phyloP scores from a whole-genome alignment of 2,888 invertebrate species.

The Oligia fasciuncula region DNA sequence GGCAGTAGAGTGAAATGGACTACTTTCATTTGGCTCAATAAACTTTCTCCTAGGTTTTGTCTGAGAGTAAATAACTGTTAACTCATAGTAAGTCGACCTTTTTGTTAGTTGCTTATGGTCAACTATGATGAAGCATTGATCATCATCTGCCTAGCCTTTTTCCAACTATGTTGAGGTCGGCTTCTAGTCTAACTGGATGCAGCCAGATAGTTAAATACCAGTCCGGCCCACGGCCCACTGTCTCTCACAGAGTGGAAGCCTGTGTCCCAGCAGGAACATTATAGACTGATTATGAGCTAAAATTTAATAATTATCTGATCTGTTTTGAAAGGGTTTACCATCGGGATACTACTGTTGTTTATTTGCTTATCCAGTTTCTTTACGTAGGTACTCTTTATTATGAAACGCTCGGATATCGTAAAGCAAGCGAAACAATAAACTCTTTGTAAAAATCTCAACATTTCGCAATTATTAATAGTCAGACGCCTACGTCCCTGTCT shows the following conservation, averaged over 20 bases:
- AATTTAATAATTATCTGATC: background rate
- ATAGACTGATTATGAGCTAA: background rate
- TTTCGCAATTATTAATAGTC: constrained; percentile 48
- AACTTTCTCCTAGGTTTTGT: constrained; percentile 14
- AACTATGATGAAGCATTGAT: background rate
- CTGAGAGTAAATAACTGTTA: background rate
- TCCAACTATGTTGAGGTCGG: too few relatives aligned
- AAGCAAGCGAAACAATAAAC: constrained; percentile 39
- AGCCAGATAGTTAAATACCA: too few relatives aligned
- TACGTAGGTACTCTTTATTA: constrained; percentile 22
- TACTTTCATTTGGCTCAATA: constrained; percentile 15
- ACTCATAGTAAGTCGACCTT: background rate
- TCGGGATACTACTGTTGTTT: constrained; percentile 12
- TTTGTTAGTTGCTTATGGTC: background rate
- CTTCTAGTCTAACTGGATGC: too few relatives aligned
- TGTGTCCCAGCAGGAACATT: too few relatives aligned
- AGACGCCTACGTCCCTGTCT: constrained; percentile 57
- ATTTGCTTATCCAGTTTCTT: constrained; percentile 21
- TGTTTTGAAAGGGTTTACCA: constrained; percentile 10
- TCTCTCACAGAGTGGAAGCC: too few relatives aligned
- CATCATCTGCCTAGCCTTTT: too few relatives aligned
- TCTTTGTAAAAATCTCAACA: constrained; percentile 31
- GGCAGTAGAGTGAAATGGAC: background rate
- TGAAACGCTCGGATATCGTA: constrained; percentile 36
- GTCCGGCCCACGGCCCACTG: too few relatives aligned